Conservation (phyloP, 1,140 invertebrate species). For the Neotoxoptera formosana region DNA sequence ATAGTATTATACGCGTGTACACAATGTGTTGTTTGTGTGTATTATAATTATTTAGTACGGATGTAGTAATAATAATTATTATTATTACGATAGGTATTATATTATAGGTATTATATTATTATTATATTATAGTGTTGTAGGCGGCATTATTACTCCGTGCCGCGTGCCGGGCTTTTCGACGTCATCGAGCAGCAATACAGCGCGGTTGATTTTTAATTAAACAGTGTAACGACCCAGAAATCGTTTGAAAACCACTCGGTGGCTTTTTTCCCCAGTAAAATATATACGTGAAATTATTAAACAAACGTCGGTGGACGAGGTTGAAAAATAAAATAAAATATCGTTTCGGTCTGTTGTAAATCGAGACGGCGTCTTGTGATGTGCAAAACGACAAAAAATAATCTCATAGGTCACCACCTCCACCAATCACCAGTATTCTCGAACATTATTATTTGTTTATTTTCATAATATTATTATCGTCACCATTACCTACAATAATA, state of each 20-base stretch:
- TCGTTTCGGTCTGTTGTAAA: not conserved
- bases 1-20: not conserved
- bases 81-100: not conserved
- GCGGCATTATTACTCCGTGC: not conserved
- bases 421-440: no score
- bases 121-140: not conserved
- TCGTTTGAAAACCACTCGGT: not conserved
- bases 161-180: not conserved
- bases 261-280: not conserved
- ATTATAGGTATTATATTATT: no score
- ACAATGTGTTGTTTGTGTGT: not conserved
- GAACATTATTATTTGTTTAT: no score
- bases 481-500: no score
- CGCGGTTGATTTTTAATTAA: not conserved
- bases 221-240: constrained; percentile 19
- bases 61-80: not conserved
- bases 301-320: not conserved
- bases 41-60: not conserved
- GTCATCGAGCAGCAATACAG: not conserved
- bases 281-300: not conserved
- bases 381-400: no score
- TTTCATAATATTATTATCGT: no score
- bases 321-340: not conserved
- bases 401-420: no score
- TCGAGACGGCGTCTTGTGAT: no score